A percentile compares a stretch with the other conserved stretches of the same genome.
These are phyloP conservation scores for Cephalotes varians DNA, from an alignment of 2,888 invertebrate species.

Conservation along the genomic window DNA sequence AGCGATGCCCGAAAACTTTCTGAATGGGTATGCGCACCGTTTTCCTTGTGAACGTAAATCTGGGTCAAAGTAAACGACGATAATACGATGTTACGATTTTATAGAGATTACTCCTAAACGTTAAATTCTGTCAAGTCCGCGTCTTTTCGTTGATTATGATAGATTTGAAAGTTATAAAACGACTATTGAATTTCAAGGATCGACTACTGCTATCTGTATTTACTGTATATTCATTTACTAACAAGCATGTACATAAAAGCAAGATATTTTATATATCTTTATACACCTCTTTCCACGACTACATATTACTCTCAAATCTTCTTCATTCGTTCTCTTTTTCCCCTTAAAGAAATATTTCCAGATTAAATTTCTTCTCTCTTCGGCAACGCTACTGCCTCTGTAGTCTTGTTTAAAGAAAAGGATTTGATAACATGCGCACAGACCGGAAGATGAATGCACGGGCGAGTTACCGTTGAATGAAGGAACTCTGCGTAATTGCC, in stretches of 20 bases:
- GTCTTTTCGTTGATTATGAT: slow-evolving; percentile 10
- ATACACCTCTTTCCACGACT: not conserved
- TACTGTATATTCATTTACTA: too few relatives aligned
- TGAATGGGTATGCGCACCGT: slow-evolving; percentile 25
- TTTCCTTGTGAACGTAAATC: slow-evolving; percentile 27
- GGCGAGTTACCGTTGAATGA: slow-evolving; percentile 17
- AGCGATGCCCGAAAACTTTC: slow-evolving; percentile 46
- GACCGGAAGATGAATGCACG: slow-evolving; percentile 35
- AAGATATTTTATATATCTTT: not conserved
- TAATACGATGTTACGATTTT: slow-evolving; percentile 29
- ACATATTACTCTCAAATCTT: not conserved
- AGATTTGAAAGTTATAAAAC: not conserved
- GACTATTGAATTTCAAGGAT: not conserved
- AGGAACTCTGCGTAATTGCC: slow-evolving; percentile 31
- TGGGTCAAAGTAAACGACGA: slow-evolving; percentile 47
- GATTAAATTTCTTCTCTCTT: slow-evolving; percentile 10
- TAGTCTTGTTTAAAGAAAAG: slow-evolving; percentile 12
- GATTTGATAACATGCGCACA: slow-evolving; percentile 4
- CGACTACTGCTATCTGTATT: not conserved
- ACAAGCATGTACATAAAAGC: not conserved
- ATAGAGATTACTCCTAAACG: slow-evolving; percentile 12
- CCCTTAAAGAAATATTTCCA: not conserved
- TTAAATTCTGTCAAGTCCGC: not conserved
- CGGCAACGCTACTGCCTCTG: not conserved
- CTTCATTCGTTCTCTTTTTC: not conserved